Evolutionary conservation across 1,140 invertebrate genomes (phyloP).

Genomic region (Brachionus rubens): DNA sequence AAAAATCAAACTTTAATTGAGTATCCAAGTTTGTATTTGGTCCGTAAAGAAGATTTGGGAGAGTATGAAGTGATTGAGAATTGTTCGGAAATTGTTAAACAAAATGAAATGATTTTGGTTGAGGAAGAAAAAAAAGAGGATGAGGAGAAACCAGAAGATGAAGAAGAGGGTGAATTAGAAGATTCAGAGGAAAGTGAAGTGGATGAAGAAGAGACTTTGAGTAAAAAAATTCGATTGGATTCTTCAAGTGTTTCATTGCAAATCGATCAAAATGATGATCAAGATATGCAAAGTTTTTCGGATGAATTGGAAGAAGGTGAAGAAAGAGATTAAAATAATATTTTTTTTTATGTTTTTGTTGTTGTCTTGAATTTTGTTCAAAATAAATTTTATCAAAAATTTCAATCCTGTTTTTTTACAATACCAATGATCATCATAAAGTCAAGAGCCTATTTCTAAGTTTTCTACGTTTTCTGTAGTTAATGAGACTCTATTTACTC

Average conservation of each 20-base stretch:
- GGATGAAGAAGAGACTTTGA: background rate
- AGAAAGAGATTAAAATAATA: slow-evolving; percentile 33
- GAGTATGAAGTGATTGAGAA: slow-evolving; percentile 32
- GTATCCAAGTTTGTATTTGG: slow-evolving; percentile 31
- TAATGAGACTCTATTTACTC: too few relatives aligned
- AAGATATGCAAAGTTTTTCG: background rate
- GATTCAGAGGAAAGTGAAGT: background rate
- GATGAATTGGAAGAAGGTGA: slow-evolving; percentile 42
- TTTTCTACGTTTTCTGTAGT: too few relatives aligned
- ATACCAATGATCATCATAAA: too few relatives aligned
- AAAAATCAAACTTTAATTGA: slow-evolving; percentile 19
- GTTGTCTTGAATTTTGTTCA: background rate
- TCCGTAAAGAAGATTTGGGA: background rate
- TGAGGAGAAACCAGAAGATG: background rate
- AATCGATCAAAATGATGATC: slow-evolving; percentile 25
- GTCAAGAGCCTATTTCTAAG: too few relatives aligned
- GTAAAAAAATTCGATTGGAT: slow-evolving; percentile 3
- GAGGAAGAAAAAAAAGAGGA: background rate
- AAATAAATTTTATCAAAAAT: background rate
- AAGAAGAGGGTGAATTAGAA: background rate
- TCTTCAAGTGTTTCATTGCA: background rate
- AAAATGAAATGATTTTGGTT: background rate
- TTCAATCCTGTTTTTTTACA: too few relatives aligned
- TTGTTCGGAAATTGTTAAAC: background rate
- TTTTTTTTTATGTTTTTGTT: too few relatives aligned